Percentiles rank a stretch among this genome's conserved stretches.
Evolutionary conservation across 2,888 invertebrate species (phyloP).

Genomic region (Amphipyra tragopoginis): DNA sequence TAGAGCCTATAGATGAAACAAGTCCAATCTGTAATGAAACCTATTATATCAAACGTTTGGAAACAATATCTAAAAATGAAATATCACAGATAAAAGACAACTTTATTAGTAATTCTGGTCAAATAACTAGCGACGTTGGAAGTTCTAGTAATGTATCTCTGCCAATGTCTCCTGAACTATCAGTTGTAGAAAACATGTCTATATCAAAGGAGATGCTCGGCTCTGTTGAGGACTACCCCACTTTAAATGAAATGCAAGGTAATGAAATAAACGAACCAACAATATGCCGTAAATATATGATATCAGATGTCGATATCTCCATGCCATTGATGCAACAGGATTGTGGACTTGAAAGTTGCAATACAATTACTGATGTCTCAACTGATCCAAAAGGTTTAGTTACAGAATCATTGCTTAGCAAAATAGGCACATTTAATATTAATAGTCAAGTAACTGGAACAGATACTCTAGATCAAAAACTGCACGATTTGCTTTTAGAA

Average conservation of each 20-base stretch:
- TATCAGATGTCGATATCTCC: slow-evolving; percentile 71
- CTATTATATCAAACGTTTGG: slow-evolving; percentile 37
- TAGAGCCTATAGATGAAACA: slow-evolving; percentile 74
- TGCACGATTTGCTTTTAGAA: slow-evolving; percentile 77
- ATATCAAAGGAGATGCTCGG: slow-evolving; percentile 70
- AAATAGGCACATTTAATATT: slow-evolving; percentile 69
- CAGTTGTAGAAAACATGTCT: slow-evolving; percentile 82
- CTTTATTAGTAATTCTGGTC: slow-evolving; percentile 16
- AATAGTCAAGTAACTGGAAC: slow-evolving; percentile 68
- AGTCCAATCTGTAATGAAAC: slow-evolving; percentile 46
- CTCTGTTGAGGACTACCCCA: slow-evolving; percentile 58
- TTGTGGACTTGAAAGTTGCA: slow-evolving; percentile 64
- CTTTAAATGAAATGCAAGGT: slow-evolving; percentile 66
- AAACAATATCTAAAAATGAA: slow-evolving; percentile 42
- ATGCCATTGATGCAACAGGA: slow-evolving; percentile 79
- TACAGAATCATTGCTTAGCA: slow-evolving; percentile 71
- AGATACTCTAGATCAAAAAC: slow-evolving; percentile 74
- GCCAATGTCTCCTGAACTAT: slow-evolving; percentile 82
- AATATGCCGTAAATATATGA: slow-evolving; percentile 67
- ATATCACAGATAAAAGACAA: slow-evolving; percentile 22
- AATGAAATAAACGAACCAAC: slow-evolving; percentile 48
- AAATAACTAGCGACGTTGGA: slow-evolving; percentile 49
- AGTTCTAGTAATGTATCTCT: slow-evolving; percentile 79
- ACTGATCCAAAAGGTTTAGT: slow-evolving; percentile 44
- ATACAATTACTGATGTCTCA: slow-evolving; percentile 43